These are phyloP conservation scores for Camponotus vicinus DNA, from an alignment of 1,140 invertebrate genomes.

Conservation along the genomic window DNA sequence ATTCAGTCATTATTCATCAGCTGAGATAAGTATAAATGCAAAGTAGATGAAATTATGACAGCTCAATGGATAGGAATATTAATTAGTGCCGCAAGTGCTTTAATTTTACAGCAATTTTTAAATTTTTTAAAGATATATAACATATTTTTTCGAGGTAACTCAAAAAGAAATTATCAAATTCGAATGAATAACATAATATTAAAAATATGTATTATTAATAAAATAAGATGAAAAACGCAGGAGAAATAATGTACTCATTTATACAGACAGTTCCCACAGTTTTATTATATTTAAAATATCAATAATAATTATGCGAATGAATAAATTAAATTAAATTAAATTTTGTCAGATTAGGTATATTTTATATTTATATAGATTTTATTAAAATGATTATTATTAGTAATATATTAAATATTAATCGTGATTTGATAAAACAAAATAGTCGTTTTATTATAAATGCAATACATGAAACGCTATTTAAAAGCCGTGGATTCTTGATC, in stretches of 20 bases:
- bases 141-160: too few species aligned
- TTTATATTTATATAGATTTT: background rate
- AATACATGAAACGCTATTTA: background rate
- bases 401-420: background rate
- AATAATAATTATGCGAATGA: background rate
- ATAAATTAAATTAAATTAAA: slow-evolving; percentile 9
- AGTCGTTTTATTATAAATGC: background rate
- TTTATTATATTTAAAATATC: background rate
- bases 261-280: background rate
- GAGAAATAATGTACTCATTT: background rate
- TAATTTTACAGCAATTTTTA: too few species aligned
- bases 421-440: background rate
- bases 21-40: too few species aligned
- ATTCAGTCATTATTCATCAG: background rate
- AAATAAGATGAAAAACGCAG: too few species aligned
- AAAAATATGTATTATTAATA: too few species aligned
- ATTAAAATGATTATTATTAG: slow-evolving; percentile 3
- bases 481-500: background rate
- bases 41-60: background rate
- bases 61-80: too few species aligned
- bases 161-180: too few species aligned
- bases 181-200: too few species aligned
- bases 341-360: background rate
- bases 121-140: too few species aligned
- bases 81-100: too few species aligned